Percentiles rank a stretch among this genome's conserved stretches.
Evolutionary conservation across 1,140 invertebrate genomes (phyloP).

Genomic region (Sesamia nonagrioides): DNA sequence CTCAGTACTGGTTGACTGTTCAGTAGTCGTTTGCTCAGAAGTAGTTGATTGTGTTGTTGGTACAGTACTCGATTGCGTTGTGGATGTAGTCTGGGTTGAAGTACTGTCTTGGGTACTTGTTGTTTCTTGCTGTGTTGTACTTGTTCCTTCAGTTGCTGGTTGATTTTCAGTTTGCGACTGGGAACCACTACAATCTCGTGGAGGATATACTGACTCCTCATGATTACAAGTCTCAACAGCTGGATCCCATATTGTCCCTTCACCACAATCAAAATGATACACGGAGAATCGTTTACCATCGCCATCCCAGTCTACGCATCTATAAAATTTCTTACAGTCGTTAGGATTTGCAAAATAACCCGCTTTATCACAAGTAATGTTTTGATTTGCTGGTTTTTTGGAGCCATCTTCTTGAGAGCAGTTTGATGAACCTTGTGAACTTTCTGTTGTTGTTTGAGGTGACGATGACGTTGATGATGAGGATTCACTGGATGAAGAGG

Average conservation of each 20-base stretch:
- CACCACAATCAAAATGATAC: constrained; percentile 89
- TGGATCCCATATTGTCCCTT: constrained; percentile 90
- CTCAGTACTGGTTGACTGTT: constrained; percentile 46
- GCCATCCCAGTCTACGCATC: constrained; percentile 91
- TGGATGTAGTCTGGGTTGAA: constrained; percentile 53
- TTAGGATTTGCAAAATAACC: constrained; percentile 91
- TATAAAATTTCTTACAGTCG: constrained; percentile 91
- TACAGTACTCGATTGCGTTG: constrained; percentile 63
- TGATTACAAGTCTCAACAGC: constrained; percentile 87
- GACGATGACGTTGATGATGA: constrained; percentile 45
- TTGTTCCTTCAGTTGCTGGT: constrained; percentile 58
- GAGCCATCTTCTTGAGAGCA: constrained; percentile 60
- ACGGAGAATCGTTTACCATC: constrained; percentile 88
- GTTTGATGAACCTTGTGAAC: constrained; percentile 56
- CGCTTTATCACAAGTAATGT: constrained; percentile 82
- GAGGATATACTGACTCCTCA: constrained; percentile 84
- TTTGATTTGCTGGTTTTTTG: constrained; percentile 65
- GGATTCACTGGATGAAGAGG: neutral
- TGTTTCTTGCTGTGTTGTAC: constrained; percentile 52
- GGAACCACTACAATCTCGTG: constrained; percentile 75
- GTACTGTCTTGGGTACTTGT: constrained; percentile 61
- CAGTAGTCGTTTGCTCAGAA: constrained; percentile 54
- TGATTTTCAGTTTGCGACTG: constrained; percentile 67
- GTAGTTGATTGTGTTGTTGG: constrained; percentile 39
- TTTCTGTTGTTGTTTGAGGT: constrained; percentile 57